Conservation (phyloP, 2,113 vertebrate species). For the Anhinga anhinga region DNA sequence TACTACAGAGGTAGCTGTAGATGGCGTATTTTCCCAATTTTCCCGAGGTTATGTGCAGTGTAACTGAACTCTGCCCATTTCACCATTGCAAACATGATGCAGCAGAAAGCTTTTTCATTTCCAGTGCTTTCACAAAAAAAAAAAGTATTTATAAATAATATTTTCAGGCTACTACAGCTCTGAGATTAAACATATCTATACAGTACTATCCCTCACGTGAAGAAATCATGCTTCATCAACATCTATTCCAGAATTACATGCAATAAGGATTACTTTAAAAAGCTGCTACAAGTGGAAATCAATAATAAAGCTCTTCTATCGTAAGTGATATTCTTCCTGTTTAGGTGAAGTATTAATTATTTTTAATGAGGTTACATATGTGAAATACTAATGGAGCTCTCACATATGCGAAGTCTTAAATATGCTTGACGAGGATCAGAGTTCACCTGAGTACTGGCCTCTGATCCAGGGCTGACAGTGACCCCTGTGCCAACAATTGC, state of each 20-base stretch:
- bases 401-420: neutral
- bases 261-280: neutral
- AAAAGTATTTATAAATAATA: neutral
- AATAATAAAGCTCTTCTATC: neutral
- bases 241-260: neutral
- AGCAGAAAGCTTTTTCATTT: neutral
- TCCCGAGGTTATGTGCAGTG: neutral
- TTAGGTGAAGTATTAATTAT: neutral
- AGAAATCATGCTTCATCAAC: neutral
- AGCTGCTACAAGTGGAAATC: neutral
- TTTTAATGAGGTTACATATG: neutral
- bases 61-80: neutral
- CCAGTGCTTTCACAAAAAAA: neutral
- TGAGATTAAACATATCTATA: neutral
- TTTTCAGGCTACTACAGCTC: neutral
- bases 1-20: neutral
- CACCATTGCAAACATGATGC: neutral
- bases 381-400: neutral
- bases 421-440: rapidly evolving
- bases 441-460: rapidly evolving
- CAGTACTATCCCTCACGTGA: neutral
- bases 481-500: neutral
- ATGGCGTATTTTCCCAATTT: constrained; percentile 25
- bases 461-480: neutral
- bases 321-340: neutral